Conservation (phyloP, 2,797 vertebrate species). For the Sciurus carolinensis region DNA sequence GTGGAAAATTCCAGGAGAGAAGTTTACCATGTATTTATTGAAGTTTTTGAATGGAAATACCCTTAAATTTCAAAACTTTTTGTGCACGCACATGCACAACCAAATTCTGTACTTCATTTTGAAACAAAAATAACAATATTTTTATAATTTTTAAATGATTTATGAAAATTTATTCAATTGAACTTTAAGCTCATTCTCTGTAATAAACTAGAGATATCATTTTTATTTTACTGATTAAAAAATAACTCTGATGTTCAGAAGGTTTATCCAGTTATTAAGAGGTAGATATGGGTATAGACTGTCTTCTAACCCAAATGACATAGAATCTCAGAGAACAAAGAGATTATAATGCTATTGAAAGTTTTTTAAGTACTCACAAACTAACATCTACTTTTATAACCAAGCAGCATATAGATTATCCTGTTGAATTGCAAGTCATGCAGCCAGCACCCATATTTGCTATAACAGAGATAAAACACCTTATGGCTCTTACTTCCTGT, state of each 20-base stretch:
- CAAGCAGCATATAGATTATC: background rate
- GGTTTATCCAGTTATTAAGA: background rate
- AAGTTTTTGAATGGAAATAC: background rate
- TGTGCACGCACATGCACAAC: rapidly evolving
- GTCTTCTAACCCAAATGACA: background rate
- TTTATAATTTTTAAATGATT: slow-evolving; percentile 1
- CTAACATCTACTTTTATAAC: background rate
- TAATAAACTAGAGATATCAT: background rate
- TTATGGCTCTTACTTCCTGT: background rate
- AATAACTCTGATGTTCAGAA: background rate
- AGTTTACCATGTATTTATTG: background rate
- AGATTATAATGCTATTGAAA: background rate
- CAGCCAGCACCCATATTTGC: background rate
- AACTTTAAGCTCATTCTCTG: background rate
- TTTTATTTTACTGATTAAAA: slow-evolving; percentile 29
- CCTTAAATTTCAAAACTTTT: background rate
- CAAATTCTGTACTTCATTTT: slow-evolving; percentile 3
- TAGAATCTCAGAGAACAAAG: background rate
- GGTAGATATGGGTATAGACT: background rate
- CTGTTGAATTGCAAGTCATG: background rate
- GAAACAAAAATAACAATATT: background rate
- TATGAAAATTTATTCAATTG: background rate
- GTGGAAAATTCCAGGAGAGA: background rate
- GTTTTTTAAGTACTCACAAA: background rate
- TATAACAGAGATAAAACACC: background rate